phyloP scores from a whole-genome alignment of 2,888 invertebrate species.

The Orthosia gothica region DNA sequence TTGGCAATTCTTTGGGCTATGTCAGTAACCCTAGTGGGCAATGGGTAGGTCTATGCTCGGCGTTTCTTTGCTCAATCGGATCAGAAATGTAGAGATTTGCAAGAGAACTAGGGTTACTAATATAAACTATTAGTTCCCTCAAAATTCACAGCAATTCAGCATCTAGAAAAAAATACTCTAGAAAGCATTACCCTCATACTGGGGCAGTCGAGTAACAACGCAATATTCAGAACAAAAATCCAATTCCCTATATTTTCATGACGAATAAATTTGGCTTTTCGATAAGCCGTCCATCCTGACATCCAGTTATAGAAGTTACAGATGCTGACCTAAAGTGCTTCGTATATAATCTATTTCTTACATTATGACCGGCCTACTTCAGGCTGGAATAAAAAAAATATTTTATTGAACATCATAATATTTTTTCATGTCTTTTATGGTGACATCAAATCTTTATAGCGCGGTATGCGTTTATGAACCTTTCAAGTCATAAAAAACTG shows the following conservation, averaged over 20 bases:
- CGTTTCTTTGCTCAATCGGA: too few species aligned
- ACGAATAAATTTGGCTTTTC: constrained; percentile 43
- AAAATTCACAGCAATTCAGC: too few species aligned
- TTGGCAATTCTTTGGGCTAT: too few species aligned
- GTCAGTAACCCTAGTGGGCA: too few species aligned
- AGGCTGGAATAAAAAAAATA: constrained; percentile 66
- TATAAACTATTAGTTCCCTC: not conserved
- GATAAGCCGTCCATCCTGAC: constrained; percentile 27
- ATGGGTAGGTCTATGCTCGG: too few species aligned
- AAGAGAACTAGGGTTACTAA: too few species aligned
- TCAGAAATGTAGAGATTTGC: too few species aligned
- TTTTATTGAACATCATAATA: constrained; percentile 70
- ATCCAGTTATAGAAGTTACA: constrained; percentile 36
- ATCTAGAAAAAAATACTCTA: not conserved
- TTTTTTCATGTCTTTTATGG: constrained; percentile 70
- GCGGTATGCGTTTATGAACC: constrained; percentile 70
- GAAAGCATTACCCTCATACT: not conserved
- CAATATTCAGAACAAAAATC: constrained; percentile 15
- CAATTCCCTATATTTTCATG: constrained; percentile 17
- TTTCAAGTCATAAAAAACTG: constrained; percentile 66
- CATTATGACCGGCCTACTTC: constrained; percentile 61
- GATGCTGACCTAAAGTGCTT: constrained; percentile 59
- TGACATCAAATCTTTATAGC: constrained; percentile 72
- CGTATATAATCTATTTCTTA: constrained; percentile 57
- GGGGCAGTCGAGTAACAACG: not conserved